Base-by-base conservation (phyloP, 2,113 vertebrate species). In the Dipodomys spectabilis region DNA sequence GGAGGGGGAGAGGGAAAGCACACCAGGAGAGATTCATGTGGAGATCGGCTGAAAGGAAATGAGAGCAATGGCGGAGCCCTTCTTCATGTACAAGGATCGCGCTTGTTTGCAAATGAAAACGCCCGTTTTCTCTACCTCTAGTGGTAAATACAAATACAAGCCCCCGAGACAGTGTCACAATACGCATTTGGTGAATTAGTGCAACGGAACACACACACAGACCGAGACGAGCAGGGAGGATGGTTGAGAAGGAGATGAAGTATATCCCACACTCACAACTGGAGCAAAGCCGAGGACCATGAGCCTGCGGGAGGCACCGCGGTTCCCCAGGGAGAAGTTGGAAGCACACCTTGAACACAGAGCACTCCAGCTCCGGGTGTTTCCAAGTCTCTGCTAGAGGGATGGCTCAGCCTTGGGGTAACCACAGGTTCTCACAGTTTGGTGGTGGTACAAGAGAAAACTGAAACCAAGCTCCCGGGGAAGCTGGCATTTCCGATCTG, bases 121-220 rank as follows among this genome's bases (percentile, higher is more conserved):
- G 88, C 90, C 95, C 91, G 18, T 96, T 97, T 18, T 95, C 83
- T 89, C 74, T 86, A 74, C 81, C 95, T 96, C 44, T 60, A 44
- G 86, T 90, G 53, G 92, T 75, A 95, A 95, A 95, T 77, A 92
- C 27, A 57, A 57, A 82, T 82, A 84, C 94, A 94, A 96, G 96
- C 95, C 95, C 97, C 97, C 95, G 95, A 95, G 94, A 98, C 77
- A 62, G 88, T 86, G 95, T 94, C 65, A 95, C 68, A 89, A 6
- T 75, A 88, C 95, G 97, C 92, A 94, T 53, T 92, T 96, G 95
- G 92, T 96, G 96, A 97, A 95, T 92, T 94, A 89, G 97, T 81
- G 86, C 92, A 92, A 90, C 53, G 96, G 93, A 94, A 93, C 94
- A 25, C 44, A 25, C 44, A 67, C 69, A 9, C 86, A 91, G 88